These are phyloP conservation scores for Lamprologus ornatipinnis DNA, from an alignment of 2,113 vertebrate genomes.

Conservation along the genomic window DNA sequence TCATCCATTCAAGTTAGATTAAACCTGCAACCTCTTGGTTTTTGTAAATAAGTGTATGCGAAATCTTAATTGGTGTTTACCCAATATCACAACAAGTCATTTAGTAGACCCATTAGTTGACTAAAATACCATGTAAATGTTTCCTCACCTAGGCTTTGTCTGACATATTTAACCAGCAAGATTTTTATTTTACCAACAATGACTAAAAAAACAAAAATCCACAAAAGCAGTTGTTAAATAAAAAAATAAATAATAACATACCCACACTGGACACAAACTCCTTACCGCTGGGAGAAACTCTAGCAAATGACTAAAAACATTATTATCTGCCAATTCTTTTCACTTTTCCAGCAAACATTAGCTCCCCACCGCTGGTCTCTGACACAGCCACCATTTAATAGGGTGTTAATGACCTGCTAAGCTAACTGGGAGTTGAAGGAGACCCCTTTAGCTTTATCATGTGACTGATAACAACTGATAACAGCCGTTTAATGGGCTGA, in stretches of 20 bases:
- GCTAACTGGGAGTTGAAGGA: not conserved
- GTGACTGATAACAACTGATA: not conserved
- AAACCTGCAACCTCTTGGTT: not conserved
- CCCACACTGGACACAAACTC: not conserved
- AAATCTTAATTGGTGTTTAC: not conserved
- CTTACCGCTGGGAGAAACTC: not conserved
- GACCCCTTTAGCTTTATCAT: not conserved
- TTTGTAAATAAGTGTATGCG: not conserved
- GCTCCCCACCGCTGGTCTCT: not conserved
- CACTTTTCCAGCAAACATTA: not conserved
- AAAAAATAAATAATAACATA: not conserved
- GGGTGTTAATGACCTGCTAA: not conserved
- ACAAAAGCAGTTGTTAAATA: not conserved
- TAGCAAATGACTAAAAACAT: not conserved
- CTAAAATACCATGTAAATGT: not conserved
- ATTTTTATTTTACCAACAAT: not conserved
- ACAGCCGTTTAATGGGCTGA: not conserved
- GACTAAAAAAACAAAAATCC: not conserved
- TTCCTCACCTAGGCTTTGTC: not conserved
- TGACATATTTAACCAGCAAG: not conserved
- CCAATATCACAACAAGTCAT: not conserved
- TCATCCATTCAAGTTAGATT: not conserved
- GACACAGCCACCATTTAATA: not conserved
- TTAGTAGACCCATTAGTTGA: not conserved
- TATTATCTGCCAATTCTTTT: not conserved